Base-by-base conservation (phyloP, 2,888 invertebrate genomes). In the Ormyrus nitidulus region DNA sequence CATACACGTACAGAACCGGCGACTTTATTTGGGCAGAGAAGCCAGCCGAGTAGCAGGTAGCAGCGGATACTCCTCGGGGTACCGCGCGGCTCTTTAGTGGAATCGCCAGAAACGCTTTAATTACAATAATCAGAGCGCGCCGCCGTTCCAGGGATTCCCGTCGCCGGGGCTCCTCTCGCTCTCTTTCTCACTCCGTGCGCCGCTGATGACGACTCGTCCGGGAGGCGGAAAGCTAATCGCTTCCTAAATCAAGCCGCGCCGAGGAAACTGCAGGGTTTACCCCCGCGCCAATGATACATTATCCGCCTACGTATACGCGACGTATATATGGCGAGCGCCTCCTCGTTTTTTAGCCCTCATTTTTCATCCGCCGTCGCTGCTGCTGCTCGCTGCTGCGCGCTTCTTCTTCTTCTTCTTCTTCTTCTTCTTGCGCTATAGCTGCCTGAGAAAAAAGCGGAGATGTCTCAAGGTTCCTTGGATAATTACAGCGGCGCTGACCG, bases 91-190 rank as follows among this genome's bases (percentile, higher is more conserved):
- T 81, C 73, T 81, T 81, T 81, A 81, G 72, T 46, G 44, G 66
- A 78, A 56, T 81, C 75, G 75, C 83, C 61, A 83, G 83, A 85
- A 86, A 86, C 86, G 85, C 87, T 89, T 89, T 89, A 89, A 89
- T 90, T 89, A 89, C 89, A 90, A 90, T 90, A 89, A 90, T 90
- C 87, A 87, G 85, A 85, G 81, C 85, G 83, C 59, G 68, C 6
- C 48, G 70, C 83, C 84, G 85, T 86, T 88, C 88, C 85, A 78
- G 85, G 88, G 86, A 89, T 86, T 13, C 13, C 85, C 58, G 34
- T 34, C 34, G 34, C 34, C 34, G 34, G 34, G 34, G 34, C 34
- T n/a, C 48, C 46, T 19, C 62, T 65, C 56, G 7, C 53, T 61
- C 54, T 64, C 64, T 11, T 48, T 58, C 13, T 49, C 83, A 76